Evolutionary conservation across 2,888 invertebrate species (phyloP), one percentile per base, ranked within the genome.

Genomic region (Ormia ochracea): DNA sequence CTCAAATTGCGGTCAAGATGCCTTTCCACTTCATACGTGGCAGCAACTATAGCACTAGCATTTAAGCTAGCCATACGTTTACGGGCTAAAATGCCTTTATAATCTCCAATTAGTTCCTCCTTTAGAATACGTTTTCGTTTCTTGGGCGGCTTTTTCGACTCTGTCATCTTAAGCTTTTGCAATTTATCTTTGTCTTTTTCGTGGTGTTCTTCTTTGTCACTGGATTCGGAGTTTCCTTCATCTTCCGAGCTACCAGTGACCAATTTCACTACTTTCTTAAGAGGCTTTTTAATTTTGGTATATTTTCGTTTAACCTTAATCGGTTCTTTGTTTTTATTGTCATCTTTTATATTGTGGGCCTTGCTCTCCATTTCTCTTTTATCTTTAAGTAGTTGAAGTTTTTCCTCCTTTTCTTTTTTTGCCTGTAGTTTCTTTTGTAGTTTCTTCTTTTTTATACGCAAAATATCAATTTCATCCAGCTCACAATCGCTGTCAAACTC

Each of bases 61-160:
- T 97, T 97, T 31, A 97, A 90, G 87, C 96, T 96, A 19, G 97
- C 97, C 96, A 97, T 96, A 31, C 97, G 92, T 87, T 96, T 97
- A 83, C 95, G 92, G 14, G 96, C 96, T 5, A 96, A 94, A 93
- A 96, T 95, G 83, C 96, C 96, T 85, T 95, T 95, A 56, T 96
- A 91, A 85, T 96, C 96, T 0, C 87, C 87, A 17, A 88, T 88
- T 0, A 88, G 91, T 52, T 92, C 92, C 52, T 91, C 90, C 83
- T 92, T 92, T 12, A 89, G 83, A 38, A 84, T 85, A 7, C 82
- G 86, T 2, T 91, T 90, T 74, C 92, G 91, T 84, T 82, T 90
- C 78, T 86, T 89, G 73, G 81, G 90, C 82, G 85, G 86, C 65
- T 88, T 87, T 33, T 87, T 88, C 5, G 86, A 83, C 4, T 86